These are phyloP conservation scores for Symphodus melops DNA, from an alignment of 2,113 vertebrate genomes.

Conservation along the genomic window DNA sequence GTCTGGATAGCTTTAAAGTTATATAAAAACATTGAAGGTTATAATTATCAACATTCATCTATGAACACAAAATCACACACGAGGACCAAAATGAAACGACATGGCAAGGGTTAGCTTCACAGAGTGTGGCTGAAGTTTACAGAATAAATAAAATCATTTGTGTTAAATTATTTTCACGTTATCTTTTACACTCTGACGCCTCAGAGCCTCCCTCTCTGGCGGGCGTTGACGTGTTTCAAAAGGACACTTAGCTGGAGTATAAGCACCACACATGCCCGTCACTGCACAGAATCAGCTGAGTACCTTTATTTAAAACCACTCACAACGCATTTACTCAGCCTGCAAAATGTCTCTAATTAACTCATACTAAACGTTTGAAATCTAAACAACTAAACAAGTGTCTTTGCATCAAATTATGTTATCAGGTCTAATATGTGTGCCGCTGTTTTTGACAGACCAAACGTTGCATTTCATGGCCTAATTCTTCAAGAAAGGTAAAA, in stretches of 20 bases:
- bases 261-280: neutral
- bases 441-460: too few species aligned
- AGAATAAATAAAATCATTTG: conserved; percentile 52
- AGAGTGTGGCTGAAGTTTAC: conserved; percentile 23
- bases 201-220: conserved; percentile 9
- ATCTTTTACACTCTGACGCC: conserved; percentile 1
- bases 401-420: too few species aligned
- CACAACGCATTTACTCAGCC: neutral
- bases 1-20: conserved; percentile 36
- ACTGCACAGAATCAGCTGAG: conserved; percentile 6
- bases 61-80: conserved; percentile 34
- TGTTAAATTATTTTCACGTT: conserved; percentile 38
- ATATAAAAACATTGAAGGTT: conserved; percentile 26
- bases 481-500: conserved; percentile 6
- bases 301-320: conserved; percentile 40
- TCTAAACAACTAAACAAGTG: too few species aligned
- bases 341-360: conserved; percentile 5
- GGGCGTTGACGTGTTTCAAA: conserved; percentile 24
- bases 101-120: conserved; percentile 42
- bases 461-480: neutral
- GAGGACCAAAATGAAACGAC: conserved; percentile 23
- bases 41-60: conserved; percentile 23
- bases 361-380: neutral
- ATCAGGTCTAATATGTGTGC: too few species aligned
- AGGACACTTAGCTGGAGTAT: neutral